These are phyloP conservation scores for Nestor notabilis DNA, from an alignment of 2,113 vertebrate genomes.

Conservation along the genomic window DNA sequence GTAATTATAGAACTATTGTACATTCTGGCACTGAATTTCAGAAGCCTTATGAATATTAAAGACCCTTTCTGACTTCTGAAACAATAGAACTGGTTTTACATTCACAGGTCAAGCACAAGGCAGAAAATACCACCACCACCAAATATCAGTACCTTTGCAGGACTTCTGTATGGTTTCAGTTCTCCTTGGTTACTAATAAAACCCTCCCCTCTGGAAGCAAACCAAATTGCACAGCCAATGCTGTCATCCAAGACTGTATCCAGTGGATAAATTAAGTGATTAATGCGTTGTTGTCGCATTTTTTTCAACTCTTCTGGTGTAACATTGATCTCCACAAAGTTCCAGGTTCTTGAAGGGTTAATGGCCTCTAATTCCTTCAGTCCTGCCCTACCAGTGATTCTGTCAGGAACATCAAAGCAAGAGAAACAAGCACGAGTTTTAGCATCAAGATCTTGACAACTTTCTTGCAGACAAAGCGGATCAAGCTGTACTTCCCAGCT, in stretches of 20 bases:
- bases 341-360: slow-evolving; percentile 87
- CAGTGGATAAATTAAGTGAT: slow-evolving; percentile 85
- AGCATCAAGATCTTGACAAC: neutral
- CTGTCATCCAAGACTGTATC: slow-evolving; percentile 94
- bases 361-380: slow-evolving; percentile 82
- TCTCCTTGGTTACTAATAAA: slow-evolving; percentile 59
- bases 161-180: slow-evolving; percentile 76
- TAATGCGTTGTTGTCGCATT: slow-evolving; percentile 76
- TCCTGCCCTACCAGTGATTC: slow-evolving; percentile 87
- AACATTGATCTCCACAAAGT: slow-evolving; percentile 93
- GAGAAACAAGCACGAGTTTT: neutral
- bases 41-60: neutral
- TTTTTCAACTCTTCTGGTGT: slow-evolving; percentile 84
- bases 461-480: neutral
- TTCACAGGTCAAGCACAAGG: neutral
- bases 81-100: neutral
- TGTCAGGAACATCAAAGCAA: slow-evolving; percentile 85
- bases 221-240: slow-evolving; percentile 97
- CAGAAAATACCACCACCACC: neutral
- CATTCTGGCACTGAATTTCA: neutral
- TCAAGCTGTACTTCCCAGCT: neutral
- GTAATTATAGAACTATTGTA: neutral
- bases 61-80: neutral
- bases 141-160: slow-evolving; percentile 82
- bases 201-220: slow-evolving; percentile 89